Evolutionary conservation across 2,113 vertebrate species (phyloP).

Genomic region (Rhynchomys soricoides): DNA sequence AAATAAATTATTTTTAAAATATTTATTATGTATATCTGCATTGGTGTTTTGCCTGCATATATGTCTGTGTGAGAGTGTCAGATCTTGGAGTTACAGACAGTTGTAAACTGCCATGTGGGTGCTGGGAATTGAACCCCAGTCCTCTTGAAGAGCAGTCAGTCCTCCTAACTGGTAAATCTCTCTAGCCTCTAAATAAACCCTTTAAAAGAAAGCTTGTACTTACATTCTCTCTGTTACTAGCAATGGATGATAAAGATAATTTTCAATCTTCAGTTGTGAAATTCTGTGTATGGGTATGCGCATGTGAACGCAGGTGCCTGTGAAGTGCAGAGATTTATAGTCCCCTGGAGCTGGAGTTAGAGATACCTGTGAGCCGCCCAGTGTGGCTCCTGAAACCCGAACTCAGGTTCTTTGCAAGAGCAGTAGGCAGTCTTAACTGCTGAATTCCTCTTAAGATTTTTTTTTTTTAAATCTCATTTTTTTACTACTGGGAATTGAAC

Average conservation of each 20-base stretch:
- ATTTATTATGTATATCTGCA: no score
- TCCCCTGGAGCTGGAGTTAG: neutral
- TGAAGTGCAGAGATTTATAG: neutral
- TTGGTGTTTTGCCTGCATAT: no score
- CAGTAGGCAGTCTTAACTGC: neutral
- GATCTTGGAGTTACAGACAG: no score
- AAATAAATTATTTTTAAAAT: neutral
- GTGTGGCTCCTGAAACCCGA: neutral
- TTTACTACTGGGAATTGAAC: neutral
- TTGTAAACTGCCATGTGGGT: no score
- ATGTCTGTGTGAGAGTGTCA: no score
- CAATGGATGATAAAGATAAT: conserved; percentile 28
- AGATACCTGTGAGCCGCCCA: neutral
- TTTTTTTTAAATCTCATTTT: neutral
- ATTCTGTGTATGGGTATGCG: neutral
- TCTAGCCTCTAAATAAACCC: no score
- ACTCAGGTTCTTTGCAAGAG: neutral
- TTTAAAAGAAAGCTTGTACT: neutral
- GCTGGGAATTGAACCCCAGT: no score
- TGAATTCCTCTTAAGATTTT: neutral
- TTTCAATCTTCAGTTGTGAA: conserved; percentile 1
- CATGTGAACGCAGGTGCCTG: neutral
- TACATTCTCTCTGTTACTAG: neutral
- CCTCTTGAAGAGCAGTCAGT: no score
- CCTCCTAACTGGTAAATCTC: no score